These are phyloP conservation scores for Heliconius melpomene DNA, from an alignment of 1,140 invertebrate species.

Conservation along the genomic window DNA sequence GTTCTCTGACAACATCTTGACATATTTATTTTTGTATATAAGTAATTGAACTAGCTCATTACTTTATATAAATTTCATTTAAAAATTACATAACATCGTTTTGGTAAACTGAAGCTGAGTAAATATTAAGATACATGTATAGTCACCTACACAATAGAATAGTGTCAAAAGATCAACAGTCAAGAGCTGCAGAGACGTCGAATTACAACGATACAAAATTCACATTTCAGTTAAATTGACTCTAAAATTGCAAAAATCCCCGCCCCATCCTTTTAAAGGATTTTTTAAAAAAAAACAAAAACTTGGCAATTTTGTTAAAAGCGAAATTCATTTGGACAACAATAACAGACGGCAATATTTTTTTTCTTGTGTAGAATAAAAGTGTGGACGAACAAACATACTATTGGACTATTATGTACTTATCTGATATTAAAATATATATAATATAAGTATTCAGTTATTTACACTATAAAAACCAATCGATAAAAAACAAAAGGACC, in stretches of 20 bases:
- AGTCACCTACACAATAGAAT: neutral
- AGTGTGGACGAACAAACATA: constrained; percentile 76
- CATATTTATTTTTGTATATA: neutral
- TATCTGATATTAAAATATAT: constrained; percentile 65
- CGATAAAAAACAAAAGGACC: constrained; percentile 47
- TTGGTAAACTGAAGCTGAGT: neutral
- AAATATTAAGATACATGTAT: neutral
- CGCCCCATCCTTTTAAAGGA: constrained; percentile 38
- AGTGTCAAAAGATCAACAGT: constrained; percentile 45
- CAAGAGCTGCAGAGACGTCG: constrained; percentile 46
- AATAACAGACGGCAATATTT: constrained; percentile 74
- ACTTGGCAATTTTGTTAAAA: constrained; percentile 47
- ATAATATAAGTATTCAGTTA: constrained; percentile 52
- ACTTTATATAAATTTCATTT: neutral
- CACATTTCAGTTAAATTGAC: constrained; percentile 56
- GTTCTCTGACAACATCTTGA: neutral
- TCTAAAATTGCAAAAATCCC: constrained; percentile 41
- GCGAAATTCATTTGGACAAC: constrained; percentile 68
- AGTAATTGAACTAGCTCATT: neutral
- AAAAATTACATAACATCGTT: neutral
- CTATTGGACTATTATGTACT: constrained; percentile 73
- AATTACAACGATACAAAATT: constrained; percentile 14
- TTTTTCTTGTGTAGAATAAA: constrained; percentile 67
- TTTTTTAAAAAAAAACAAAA: constrained; percentile 19
- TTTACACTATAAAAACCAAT: constrained; percentile 71